Evolutionary conservation across 2,113 vertebrate genomes (phyloP), one percentile per base, ranked within the genome.

Genomic region (Corythaeola cristata): DNA sequence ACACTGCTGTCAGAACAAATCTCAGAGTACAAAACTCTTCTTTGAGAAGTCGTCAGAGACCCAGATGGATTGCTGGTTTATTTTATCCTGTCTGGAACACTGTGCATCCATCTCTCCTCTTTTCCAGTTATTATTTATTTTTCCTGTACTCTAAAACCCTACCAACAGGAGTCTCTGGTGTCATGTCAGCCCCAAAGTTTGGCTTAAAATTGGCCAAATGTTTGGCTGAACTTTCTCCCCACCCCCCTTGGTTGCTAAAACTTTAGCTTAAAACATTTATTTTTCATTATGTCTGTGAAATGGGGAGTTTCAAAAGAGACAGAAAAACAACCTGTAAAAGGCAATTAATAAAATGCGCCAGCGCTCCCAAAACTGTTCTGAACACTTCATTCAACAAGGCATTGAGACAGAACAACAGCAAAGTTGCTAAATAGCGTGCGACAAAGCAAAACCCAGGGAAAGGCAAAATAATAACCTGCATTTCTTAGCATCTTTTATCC

Each of bases 41-140:
- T 89, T 73, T 91, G 95, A 96, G 71, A 92, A 96, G 71, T 45
- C 66, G 27, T 89, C 93, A 97, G 92, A 91, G 92, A 75, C 84
- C 85, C 79, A 81, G 47, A 81, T 80, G 89, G 90, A 73, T 6
- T 80, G 33, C 58, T 85, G 71, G 41, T 53, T 77, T 63, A 67
- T 92, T 85, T 92, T 71, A 85, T 62, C 49, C 58, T 75, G 74
- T 86, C 76, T 91, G 88, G 89, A 96, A 94, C 68, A 90, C 39
- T 5, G 2, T 67, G 56, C 81, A 85, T 11, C 26, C 60, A 45
- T 77, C 37, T 78, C 47, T 71, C 32, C 33, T 85, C 52, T 47
- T 88, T 93, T 85, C 13, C 45, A 82, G 23, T 84, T 78, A 72
- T 75, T 94, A 75, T 84, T 75, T 94, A 75, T 84, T 92, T 67